These are phyloP conservation scores for Pelecanus crispus DNA, from an alignment of 2,113 vertebrate genomes.

Conservation along the genomic window DNA sequence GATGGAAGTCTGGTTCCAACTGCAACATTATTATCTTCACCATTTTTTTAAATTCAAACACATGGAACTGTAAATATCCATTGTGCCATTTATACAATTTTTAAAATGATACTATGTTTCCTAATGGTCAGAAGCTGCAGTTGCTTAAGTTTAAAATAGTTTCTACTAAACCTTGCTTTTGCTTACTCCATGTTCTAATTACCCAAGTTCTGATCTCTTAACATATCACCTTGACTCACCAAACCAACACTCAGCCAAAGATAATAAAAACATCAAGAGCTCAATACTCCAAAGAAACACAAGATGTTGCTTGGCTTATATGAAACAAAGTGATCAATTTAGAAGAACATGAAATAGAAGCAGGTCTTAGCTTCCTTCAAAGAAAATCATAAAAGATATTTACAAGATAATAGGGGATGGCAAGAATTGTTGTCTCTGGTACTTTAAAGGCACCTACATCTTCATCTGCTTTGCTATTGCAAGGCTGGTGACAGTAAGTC, in stretches of 20 bases:
- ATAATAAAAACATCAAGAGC: not conserved
- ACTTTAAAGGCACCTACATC: not conserved
- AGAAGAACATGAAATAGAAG: not conserved
- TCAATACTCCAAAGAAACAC: not conserved
- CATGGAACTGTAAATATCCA: not conserved
- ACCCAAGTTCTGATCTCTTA: not conserved
- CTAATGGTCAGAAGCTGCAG: not conserved
- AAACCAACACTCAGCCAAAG: not conserved
- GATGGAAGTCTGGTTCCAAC: not conserved
- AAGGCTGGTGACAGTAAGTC: not conserved
- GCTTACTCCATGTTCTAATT: not conserved
- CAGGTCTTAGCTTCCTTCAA: not conserved
- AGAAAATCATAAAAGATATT: not conserved
- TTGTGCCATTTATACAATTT: not conserved
- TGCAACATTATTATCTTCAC: not conserved
- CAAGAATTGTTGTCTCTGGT: not conserved
- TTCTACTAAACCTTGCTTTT: not conserved
- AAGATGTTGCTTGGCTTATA: not conserved
- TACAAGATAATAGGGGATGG: not conserved
- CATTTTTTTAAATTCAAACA: not conserved
- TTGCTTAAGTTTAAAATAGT: not conserved
- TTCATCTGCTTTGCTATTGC: not conserved
- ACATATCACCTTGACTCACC: not conserved
- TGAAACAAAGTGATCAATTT: not conserved
- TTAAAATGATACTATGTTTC: not conserved